Base-by-base conservation (phyloP, 2,888 invertebrate genomes). In the Mesorhabditis sp. region DNA sequence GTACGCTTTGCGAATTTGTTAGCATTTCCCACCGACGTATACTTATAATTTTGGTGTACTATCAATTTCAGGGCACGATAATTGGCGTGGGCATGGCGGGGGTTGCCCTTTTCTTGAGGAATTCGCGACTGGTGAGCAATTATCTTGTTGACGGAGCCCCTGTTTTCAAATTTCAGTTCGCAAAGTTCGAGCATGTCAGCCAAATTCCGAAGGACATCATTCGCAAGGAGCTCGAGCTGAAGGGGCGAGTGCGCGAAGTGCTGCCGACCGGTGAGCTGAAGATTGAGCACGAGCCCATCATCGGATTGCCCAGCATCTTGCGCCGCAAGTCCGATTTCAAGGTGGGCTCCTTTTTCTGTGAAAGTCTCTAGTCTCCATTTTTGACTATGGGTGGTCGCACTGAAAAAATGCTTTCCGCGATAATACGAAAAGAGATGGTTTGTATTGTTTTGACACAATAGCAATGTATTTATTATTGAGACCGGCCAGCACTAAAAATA, bases 131-230 rank as follows among this genome's bases (percentile, higher is more conserved):
- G 67, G 83, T 83, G n/a, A 68, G 78, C 72, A 64, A 28, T 28
- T 61, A 13, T 43, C 58, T 5, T 61, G 66, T 61, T 63, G 13
- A 7, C 28, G 64, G 43, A 45, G 62, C 58, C 28, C 28, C 28
- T n/a, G 15, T 41, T 69, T 45, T 62, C 65, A 15, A 5, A n/a
- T 73, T 80, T 67, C 68, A 83, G 81, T 85, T 85, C 67, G 78
- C 85, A 65, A 76, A 77, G 64, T 83, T 84, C 74, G 77, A 82
- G 69, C 81, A 81, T 69, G 83, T 84, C 43, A 78, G 75, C 45
- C 80, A 85, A 72, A 85, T 85, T 67, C 85, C 85, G 28, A 77
- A 81, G 67, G 82, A 83, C 58, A 84, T 83, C 70, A 75, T 84
- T 68, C 79, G 81, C 28, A 85, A 82, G 68, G 83, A 85, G 65